A percentile compares a stretch with the other conserved stretches of the same genome.
Evolutionary conservation across 2,113 vertebrate species (phyloP).

Genomic region (Pogona vitticeps): DNA sequence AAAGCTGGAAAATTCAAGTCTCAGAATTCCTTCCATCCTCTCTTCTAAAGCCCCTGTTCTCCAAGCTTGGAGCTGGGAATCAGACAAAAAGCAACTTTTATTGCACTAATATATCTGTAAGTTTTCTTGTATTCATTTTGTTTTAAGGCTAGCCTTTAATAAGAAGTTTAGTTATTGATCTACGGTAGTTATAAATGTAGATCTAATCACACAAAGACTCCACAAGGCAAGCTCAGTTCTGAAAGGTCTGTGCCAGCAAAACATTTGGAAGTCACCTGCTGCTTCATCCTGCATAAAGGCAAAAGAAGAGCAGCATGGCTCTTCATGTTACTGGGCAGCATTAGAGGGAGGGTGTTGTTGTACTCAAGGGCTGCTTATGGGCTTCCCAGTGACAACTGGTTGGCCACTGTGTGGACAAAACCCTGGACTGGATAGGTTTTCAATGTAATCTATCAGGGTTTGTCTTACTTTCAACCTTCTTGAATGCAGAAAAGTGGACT

Average conservation of each 20-base stretch:
- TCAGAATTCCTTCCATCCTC: slow-evolving; percentile 17
- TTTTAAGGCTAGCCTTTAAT: neutral
- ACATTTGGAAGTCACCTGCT: neutral
- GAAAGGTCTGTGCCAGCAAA: neutral
- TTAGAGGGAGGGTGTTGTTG: too few relatives aligned
- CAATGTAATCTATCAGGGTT: neutral
- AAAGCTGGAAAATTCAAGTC: slow-evolving; percentile 3
- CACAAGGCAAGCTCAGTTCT: neutral
- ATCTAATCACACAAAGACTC: neutral
- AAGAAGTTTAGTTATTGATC: neutral
- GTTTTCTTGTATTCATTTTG: neutral
- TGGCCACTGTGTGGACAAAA: too few relatives aligned
- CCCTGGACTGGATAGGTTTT: neutral
- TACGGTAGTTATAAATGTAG: neutral
- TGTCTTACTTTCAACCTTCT: neutral
- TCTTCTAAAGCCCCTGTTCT: neutral
- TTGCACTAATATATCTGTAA: neutral
- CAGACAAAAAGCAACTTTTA: neutral
- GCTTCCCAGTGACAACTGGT: too few relatives aligned
- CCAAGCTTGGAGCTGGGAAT: neutral
- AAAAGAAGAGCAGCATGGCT: too few relatives aligned
- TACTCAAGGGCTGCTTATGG: too few relatives aligned
- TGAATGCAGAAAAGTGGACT: neutral
- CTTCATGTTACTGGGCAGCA: too few relatives aligned
- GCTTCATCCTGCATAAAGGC: neutral